phyloP scores from a whole-genome alignment of 2,113 vertebrate genomes.

The Carettochelys insculpta region DNA sequence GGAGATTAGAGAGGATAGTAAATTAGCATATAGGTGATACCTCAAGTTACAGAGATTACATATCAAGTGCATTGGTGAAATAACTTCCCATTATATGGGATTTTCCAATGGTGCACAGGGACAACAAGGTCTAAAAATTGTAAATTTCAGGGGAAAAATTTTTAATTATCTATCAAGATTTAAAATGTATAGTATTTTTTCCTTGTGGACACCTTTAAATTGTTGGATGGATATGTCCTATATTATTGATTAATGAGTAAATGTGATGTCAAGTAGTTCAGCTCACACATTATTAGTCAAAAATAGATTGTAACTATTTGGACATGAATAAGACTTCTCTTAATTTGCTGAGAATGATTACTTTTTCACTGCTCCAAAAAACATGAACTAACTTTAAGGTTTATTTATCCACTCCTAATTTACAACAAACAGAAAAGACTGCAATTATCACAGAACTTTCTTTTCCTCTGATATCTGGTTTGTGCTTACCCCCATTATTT shows the following conservation, averaged over 20 bases:
- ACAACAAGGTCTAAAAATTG: background rate
- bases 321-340: background rate
- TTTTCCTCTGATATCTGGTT: background rate
- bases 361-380: background rate
- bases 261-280: background rate
- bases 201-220: background rate
- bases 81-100: background rate
- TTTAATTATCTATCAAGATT: background rate
- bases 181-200: background rate
- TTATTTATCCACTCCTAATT: background rate
- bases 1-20: background rate
- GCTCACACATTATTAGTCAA: background rate
- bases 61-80: background rate
- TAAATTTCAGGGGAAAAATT: accelerated
- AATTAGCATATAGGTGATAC: background rate
- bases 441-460: background rate
- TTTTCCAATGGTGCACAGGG: background rate
- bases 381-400: background rate
- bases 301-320: background rate
- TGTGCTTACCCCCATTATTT: background rate
- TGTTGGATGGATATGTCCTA: background rate
- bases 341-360: background rate
- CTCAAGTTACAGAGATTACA: background rate
- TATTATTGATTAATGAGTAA: background rate
- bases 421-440: background rate